Evolutionary conservation across 2,797 vertebrate species (phyloP).

Genomic region (Chelon auratus): DNA sequence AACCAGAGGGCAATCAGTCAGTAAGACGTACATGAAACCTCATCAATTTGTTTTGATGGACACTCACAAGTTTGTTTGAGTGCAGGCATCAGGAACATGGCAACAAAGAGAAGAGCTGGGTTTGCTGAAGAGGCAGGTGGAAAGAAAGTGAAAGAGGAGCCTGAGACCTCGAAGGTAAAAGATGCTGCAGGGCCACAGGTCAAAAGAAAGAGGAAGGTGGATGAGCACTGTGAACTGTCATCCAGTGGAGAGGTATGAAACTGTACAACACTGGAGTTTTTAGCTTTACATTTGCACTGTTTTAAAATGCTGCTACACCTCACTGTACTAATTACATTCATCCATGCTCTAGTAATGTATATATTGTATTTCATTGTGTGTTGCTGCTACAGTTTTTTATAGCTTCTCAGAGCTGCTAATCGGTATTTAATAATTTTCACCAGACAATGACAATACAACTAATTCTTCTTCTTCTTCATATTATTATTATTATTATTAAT

Average conservation of each 20-base stretch:
- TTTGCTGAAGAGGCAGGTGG: conserved; percentile 72
- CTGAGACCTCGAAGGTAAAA: conserved; percentile 78
- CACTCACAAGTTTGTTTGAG: conserved; percentile 14
- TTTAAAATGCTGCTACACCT: too few species aligned
- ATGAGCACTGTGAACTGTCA: conserved; percentile 77
- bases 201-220: conserved; percentile 80
- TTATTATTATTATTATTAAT: too few species aligned
- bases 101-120: conserved; percentile 84
- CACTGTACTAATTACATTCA: too few species aligned
- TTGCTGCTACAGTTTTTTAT: too few species aligned
- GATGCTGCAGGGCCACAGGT: conserved; percentile 82
- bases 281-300: too few species aligned
- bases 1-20: too few species aligned
- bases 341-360: too few species aligned
- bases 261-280: background rate
- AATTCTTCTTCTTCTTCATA: too few species aligned
- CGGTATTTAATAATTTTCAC: too few species aligned
- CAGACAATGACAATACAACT: too few species aligned
- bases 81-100: conserved; percentile 76
- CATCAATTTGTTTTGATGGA: background rate
- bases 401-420: too few species aligned
- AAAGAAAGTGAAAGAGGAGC: conserved; percentile 76
- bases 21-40: background rate
- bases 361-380: too few species aligned
- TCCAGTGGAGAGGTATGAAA: conserved; percentile 48